Evolutionary conservation across 2,888 invertebrate species (phyloP), one percentile per base, ranked within the genome.

Genomic region (Mythimna loreyi): DNA sequence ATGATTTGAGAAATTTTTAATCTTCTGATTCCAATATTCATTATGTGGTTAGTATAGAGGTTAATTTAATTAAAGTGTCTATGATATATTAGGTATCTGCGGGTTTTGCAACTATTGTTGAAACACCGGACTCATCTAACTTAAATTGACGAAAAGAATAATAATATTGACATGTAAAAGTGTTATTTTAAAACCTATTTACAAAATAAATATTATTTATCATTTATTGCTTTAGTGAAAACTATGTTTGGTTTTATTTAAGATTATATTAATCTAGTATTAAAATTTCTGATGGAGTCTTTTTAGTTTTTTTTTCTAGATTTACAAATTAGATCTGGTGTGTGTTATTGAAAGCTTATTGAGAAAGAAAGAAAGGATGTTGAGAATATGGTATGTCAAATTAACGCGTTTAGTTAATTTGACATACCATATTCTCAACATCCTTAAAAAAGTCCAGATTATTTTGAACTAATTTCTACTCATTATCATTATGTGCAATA

Each of bases 1-100:
- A 47, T 47, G 28, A 11, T 36, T 72, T 71, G 11, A 47, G 71
- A 64, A 45, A 40, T 21, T 45, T 56, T 30, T n/a, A 19, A 71
- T 69, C 30, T 19, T 47, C n/a, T 30, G 13, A 40, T 45, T 16
- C 23, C 13, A 13, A 33, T n/a, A n/a, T 71, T 25, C 33, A 33
- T 70, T 25, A 71, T 43, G 1, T 13, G 19, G 21, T n/a, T 47
- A 58, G 47, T 33, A 53, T 40, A 58, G 9, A 53, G 28, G 45
- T 47, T 30, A 30, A 13, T 43, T 16, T 23, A 45, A 52, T 45
- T 50, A 50, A 7, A 52, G 45, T 36, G 25, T 11, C 30, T 40
- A 7, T 16, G 13, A 59, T 47, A n/a, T 33, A 40, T 8, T 23
- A n/a, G 53, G 33, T 57, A 5, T 56, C 16, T 28, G 16, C 1